A percentile compares a stretch with the other conserved stretches of the same genome.
These are phyloP conservation scores for Chionoecetes opilio DNA, from an alignment of 1,140 invertebrate genomes.

Conservation along the genomic window DNA sequence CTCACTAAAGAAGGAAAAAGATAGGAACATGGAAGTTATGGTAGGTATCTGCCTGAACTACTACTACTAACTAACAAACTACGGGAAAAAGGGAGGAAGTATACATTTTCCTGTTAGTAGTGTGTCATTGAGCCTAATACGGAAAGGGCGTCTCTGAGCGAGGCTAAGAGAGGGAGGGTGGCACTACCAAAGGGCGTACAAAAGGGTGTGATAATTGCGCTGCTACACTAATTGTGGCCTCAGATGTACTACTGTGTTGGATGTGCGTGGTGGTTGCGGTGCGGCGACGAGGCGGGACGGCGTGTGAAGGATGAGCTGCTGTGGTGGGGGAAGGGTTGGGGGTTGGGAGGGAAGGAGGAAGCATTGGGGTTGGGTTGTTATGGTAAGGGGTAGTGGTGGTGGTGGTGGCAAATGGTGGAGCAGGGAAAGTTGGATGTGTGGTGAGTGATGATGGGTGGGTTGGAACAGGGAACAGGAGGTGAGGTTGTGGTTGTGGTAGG, in stretches of 20 bases:
- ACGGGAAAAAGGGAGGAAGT: no score
- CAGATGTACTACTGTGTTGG: neutral
- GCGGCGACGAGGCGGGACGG: neutral
- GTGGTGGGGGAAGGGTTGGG: neutral
- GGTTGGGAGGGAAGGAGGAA: neutral
- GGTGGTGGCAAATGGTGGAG: neutral
- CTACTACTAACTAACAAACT: no score
- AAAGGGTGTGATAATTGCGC: neutral
- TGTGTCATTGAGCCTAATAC: neutral
- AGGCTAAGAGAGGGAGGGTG: neutral
- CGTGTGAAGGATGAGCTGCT: neutral
- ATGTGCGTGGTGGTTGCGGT: neutral
- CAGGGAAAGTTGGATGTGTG: neutral
- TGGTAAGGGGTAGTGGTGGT: neutral
- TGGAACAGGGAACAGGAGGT: no score
- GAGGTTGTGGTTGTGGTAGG: no score
- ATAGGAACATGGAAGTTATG: no score
- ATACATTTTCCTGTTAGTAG: neutral
- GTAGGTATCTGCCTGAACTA: no score
- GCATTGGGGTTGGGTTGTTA: neutral
- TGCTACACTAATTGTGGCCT: neutral
- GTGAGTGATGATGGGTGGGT: neutral
- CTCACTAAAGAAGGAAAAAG: no score
- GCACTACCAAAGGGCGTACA: no score
- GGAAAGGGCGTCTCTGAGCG: neutral